Evolutionary conservation across 2,888 invertebrate genomes (phyloP), one percentile per base, ranked within the genome.

Genomic region (Phlogophora meticulosa): DNA sequence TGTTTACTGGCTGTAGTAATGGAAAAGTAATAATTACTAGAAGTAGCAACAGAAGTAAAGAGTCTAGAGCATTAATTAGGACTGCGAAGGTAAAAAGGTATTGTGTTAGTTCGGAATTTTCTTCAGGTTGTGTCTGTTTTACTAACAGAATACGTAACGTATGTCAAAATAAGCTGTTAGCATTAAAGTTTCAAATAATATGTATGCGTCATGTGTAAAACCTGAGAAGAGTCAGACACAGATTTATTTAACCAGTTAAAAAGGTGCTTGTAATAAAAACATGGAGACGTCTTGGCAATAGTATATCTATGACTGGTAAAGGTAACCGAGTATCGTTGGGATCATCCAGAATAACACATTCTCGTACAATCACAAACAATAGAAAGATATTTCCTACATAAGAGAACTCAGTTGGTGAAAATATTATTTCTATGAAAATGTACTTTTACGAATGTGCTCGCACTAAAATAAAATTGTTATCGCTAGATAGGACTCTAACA

Each of bases 1-100:
- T 87, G 85, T 81, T 83, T 73, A 79, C 68, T 63, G 61, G 64
- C 59, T 78, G 49, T 67, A 64, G 48, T 72, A 78, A 74, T 81
- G 75, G 55, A 63, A 72, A 73, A 73, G 55, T 68, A 67, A 70
- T 72, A 72, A 72, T 72, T 61, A 68, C 56, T 63, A 32, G 52
- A 52, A 57, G 46, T 51, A 49, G 20, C 38, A 59, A 48, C 42
- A 64, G 7, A 57, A 56, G 59, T 57, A 70, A 69, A 62, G 53
- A 56, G 51, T 24, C 20, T 46, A 24, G 36, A 20, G 4, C 38
- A 45, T 24, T 11, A 34, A 55, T 58, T 55, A 53, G n/a, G 32
- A 28, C 46, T 9, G 15, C 4, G 40, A 22, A 45, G 13, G 24
- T 45, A n/a, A 57, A 62, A 42, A 38, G 11, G 24, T 42, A 24